Base-by-base conservation (phyloP, 1,140 invertebrate genomes). In the Sitophilus oryzae region DNA sequence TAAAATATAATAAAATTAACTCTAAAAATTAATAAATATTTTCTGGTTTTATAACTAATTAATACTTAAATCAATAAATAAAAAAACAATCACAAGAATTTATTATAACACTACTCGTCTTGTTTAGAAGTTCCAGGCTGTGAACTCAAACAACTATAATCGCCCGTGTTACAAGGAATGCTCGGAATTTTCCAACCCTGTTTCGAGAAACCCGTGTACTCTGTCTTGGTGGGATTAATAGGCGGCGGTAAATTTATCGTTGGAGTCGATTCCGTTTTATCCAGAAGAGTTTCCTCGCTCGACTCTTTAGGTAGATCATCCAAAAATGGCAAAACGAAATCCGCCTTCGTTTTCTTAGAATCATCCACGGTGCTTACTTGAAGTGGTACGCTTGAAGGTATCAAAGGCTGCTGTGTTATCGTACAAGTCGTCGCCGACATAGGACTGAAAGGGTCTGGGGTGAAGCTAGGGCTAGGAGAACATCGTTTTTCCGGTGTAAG, bases 131-230 rank as follows among this genome's bases (percentile, higher is more conserved):
- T 53, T 2, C 18, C 16, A 22, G 50, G 34, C 19, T 51, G 41
- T 10, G 37, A 48, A 22, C 18, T 35, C 18, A 60, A 53, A 2
- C 42, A 53, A 44, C 54, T 36, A 37, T 51, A 61, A 38, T 83
- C 79, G 3, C 83, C 84, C 3, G 84, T 85, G 48, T 79, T 83
- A 68, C 84, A 87, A 4, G 84, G 84, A 65, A 87, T 86, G 19
- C 79, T 85, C 9, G 82, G 83, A 69, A 87, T 86, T 56, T 80
- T 77, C 59, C 79, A 77, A 41, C 80, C 80, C 68, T 83, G 81
- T 52, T 77, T 77, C 3, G 83, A 83, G 63, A 86, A 85, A 1
- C 83, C 83, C 38, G 82, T 76, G 67, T 84, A 85, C 62, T 80
- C 75, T 16, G 79, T 70, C 23, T 68, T 71, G 16, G 71, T 71